These are phyloP conservation scores for Deilephila porcellus DNA, from an alignment of 2,888 invertebrate genomes.

Conservation along the genomic window DNA sequence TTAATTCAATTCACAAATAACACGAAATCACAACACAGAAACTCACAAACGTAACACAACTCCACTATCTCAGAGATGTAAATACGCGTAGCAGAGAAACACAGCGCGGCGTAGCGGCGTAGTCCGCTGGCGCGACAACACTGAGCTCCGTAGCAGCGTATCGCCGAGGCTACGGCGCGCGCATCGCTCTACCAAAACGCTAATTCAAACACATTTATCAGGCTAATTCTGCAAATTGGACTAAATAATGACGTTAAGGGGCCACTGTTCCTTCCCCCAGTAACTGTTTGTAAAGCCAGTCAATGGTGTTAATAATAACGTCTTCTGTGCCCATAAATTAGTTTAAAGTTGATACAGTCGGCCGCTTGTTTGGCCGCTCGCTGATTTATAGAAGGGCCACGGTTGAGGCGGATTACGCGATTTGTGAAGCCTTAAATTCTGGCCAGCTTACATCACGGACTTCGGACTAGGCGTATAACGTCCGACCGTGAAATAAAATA, in stretches of 20 bases:
- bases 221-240: slow-evolving; percentile 81
- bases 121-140: slow-evolving; percentile 56
- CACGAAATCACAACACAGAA: slow-evolving; percentile 46
- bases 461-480: slow-evolving; percentile 23
- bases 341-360: slow-evolving; percentile 64
- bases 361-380: slow-evolving; percentile 38
- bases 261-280: slow-evolving; percentile 58
- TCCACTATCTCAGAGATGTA: slow-evolving; percentile 22
- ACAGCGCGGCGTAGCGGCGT: slow-evolving; percentile 45
- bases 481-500: slow-evolving; percentile 24
- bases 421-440: slow-evolving; percentile 48
- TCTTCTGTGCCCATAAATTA: slow-evolving; percentile 69
- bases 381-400: slow-evolving; percentile 53
- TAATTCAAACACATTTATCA: slow-evolving; percentile 83
- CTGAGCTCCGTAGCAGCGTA: slow-evolving; percentile 60
- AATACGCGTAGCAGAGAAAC: slow-evolving; percentile 24
- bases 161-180: slow-evolving; percentile 73
- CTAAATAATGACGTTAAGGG: slow-evolving; percentile 78
- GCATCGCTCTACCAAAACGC: slow-evolving; percentile 74
- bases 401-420: slow-evolving; percentile 47
- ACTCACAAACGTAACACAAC: slow-evolving; percentile 43
- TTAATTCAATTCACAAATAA: neutral
- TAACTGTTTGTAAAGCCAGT: slow-evolving; percentile 64
- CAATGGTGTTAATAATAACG: slow-evolving; percentile 67
- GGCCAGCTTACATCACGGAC: slow-evolving; percentile 35